Percentiles rank a stretch among this genome's conserved stretches.
Conservation (phyloP, 2,113 vertebrate species). For the Dinomys branickii region DNA sequence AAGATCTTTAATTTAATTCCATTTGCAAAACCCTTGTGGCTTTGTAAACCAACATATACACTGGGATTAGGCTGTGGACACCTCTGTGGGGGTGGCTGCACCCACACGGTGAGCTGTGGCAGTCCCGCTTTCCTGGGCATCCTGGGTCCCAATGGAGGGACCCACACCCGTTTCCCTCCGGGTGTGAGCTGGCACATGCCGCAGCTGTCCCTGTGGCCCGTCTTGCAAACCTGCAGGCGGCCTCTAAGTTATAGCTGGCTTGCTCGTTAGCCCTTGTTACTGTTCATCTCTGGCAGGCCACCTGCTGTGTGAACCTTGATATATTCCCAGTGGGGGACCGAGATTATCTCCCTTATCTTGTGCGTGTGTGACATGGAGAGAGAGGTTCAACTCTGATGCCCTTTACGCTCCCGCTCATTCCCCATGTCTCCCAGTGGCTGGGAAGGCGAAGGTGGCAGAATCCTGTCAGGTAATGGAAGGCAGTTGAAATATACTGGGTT, state of each 20-base stretch:
- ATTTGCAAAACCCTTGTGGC: background rate
- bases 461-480: background rate
- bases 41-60: background rate
- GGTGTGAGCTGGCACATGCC: background rate
- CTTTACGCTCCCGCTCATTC: too few relatives aligned
- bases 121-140: background rate
- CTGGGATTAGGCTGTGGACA: background rate
- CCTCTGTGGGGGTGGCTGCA: background rate
- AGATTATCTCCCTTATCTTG: background rate
- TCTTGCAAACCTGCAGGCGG: background rate
- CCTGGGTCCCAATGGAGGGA: background rate
- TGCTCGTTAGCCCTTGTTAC: rapidly evolving
- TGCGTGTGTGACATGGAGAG: background rate
- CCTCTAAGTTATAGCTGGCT: rapidly evolving
- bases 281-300: background rate
- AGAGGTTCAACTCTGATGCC: background rate
- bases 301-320: background rate
- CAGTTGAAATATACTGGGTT: background rate
- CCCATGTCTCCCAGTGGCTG: background rate
- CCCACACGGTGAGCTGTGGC: background rate
- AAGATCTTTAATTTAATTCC: background rate
- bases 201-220: background rate
- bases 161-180: background rate
- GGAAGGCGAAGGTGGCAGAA: background rate
- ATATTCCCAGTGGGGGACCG: background rate